These are phyloP conservation scores for Panthera tigris DNA, from an alignment of 2,113 vertebrate species.

Conservation along the genomic window DNA sequence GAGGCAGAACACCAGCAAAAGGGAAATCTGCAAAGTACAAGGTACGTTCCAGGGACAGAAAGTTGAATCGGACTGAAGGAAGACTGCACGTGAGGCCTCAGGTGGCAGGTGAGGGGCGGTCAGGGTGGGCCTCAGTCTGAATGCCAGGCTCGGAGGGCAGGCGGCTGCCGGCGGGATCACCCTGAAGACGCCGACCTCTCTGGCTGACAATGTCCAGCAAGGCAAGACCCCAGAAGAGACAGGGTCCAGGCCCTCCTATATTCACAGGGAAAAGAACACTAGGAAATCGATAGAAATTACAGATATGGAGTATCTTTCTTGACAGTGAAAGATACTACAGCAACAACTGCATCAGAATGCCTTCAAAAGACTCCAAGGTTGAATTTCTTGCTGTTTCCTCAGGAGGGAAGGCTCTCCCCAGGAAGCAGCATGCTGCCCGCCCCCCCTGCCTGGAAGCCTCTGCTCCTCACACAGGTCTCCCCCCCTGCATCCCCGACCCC, in stretches of 20 bases:
- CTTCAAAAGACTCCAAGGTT: not conserved
- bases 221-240: not conserved
- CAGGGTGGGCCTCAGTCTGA: not conserved
- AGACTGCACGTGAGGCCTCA: not conserved
- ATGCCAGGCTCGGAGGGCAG: not conserved
- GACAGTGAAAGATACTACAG: not conserved
- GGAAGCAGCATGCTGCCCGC: not conserved
- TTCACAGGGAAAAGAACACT: not conserved
- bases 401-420: too few relatives aligned
- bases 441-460: not conserved
- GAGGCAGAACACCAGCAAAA: not conserved
- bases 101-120: not conserved
- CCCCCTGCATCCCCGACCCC: not conserved
- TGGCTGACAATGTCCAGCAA: not conserved
- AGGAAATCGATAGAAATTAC: not conserved
- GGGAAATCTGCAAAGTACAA: not conserved
- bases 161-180: rapidly evolving
- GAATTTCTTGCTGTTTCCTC: not conserved
- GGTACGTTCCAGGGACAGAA: not conserved
- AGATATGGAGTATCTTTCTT: not conserved
- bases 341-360: not conserved
- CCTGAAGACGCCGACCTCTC: rapidly evolving
- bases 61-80: not conserved
- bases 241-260: not conserved
- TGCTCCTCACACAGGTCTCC: too few relatives aligned